phyloP scores from a whole-genome alignment of 2,888 invertebrate genomes.

The Drosophila anomalata region DNA sequence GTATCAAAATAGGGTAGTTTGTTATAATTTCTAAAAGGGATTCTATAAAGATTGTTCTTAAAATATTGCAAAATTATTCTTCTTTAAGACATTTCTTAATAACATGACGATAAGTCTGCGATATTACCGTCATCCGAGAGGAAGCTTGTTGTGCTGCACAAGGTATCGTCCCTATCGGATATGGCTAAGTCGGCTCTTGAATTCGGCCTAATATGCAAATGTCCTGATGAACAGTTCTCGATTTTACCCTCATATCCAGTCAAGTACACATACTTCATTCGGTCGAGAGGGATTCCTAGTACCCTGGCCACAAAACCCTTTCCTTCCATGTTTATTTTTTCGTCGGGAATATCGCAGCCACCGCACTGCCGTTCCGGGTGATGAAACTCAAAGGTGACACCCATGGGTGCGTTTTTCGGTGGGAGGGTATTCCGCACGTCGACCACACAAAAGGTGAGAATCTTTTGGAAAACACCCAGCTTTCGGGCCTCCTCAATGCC shows the following conservation, averaged over 20 bases:
- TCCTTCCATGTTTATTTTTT: background rate
- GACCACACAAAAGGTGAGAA: conserved; percentile 60
- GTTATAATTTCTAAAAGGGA: background rate
- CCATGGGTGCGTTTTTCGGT: conserved; percentile 27
- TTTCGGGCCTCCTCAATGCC: conserved; percentile 57
- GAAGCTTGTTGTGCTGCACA: background rate
- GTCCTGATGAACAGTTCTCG: background rate
- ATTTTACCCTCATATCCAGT: background rate
- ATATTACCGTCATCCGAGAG: background rate
- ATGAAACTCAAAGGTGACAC: conserved; percentile 55
- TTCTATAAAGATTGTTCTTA: background rate
- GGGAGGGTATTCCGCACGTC: conserved; percentile 50
- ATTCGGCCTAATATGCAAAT: background rate
- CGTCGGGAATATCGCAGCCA: conserved; percentile 1
- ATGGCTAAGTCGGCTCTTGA: background rate
- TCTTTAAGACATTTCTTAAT: background rate
- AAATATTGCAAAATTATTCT: background rate
- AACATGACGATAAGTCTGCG: background rate
- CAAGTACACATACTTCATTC: background rate
- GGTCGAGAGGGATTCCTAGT: background rate
- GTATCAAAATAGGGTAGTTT: background rate
- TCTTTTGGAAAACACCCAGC: conserved; percentile 50
- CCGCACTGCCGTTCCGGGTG: conserved; percentile 27
- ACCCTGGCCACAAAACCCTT: background rate
- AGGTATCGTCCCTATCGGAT: background rate